These are phyloP conservation scores for Drosophila aldrichi DNA, from an alignment of 2,888 invertebrate genomes.

Conservation along the genomic window DNA sequence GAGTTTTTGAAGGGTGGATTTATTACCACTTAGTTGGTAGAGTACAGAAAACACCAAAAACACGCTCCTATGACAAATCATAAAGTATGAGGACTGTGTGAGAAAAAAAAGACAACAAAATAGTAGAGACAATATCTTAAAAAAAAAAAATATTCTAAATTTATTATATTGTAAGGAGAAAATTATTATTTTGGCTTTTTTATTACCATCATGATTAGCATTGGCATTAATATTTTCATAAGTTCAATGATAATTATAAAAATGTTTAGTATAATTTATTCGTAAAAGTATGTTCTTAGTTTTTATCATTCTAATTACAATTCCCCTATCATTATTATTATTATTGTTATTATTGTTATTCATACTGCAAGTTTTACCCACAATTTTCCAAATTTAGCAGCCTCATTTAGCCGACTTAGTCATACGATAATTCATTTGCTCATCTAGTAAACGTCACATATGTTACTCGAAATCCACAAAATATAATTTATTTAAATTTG, in stretches of 20 bases:
- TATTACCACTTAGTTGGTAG: slow-evolving; percentile 34
- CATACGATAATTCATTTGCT: not conserved
- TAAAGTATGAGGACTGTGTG: slow-evolving; percentile 21
- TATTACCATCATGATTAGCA: not conserved
- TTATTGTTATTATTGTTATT: not conserved
- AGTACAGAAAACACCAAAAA: slow-evolving; percentile 30
- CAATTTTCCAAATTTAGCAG: not conserved
- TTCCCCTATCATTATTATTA: not conserved
- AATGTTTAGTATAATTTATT: not conserved
- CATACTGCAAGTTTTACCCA: not conserved
- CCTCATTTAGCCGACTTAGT: not conserved
- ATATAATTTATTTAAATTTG: slow-evolving; percentile 11
- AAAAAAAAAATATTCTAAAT: no score
- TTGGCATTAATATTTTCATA: no score
- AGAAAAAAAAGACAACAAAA: slow-evolving; percentile 16
- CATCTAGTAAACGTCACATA: not conserved
- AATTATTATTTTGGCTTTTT: not conserved
- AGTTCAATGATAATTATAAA: no score
- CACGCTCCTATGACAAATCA: slow-evolving; percentile 12
- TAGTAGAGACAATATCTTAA: not conserved
- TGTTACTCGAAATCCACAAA: not conserved
- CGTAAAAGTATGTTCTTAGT: not conserved
- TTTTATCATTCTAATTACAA: not conserved
- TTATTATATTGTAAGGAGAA: not conserved
- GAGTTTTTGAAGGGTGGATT: slow-evolving; percentile 32